Percentiles rank a stretch among this genome's conserved stretches.
These are phyloP conservation scores for Chaetops frenatus DNA, from an alignment of 2,113 vertebrate genomes.

Conservation along the genomic window DNA sequence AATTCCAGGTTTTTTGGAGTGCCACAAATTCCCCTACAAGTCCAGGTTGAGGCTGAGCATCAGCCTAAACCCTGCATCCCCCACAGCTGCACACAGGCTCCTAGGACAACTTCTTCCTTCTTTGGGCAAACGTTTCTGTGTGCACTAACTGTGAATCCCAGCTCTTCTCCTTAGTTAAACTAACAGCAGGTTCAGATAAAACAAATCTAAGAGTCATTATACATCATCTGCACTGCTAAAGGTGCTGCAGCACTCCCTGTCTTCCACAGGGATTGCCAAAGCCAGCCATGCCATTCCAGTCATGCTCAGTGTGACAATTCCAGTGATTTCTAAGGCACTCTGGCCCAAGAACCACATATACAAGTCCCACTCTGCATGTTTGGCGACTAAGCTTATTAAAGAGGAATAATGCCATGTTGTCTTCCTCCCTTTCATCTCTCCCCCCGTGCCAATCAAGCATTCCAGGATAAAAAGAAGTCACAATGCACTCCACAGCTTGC, in stretches of 20 bases:
- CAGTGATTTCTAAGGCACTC: background rate
- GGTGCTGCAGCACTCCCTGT: background rate
- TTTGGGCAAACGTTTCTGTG: background rate
- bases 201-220: background rate
- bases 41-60: background rate
- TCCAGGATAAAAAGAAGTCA: background rate
- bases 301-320: background rate
- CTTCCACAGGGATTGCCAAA: background rate
- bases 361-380: fast-evolving
- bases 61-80: background rate
- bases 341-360: background rate
- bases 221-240: background rate
- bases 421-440: background rate
- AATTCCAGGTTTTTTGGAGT: background rate
- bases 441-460: fast-evolving
- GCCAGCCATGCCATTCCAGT: background rate
- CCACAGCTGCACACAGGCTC: background rate
- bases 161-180: background rate
- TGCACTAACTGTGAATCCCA: fast-evolving
- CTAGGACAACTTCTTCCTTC: background rate
- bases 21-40: background rate
- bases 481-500: background rate
- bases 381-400: background rate
- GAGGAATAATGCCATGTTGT: background rate
- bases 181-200: background rate